Conservation (phyloP, 2,113 vertebrate genomes). For the Pungitius pungitius region DNA sequence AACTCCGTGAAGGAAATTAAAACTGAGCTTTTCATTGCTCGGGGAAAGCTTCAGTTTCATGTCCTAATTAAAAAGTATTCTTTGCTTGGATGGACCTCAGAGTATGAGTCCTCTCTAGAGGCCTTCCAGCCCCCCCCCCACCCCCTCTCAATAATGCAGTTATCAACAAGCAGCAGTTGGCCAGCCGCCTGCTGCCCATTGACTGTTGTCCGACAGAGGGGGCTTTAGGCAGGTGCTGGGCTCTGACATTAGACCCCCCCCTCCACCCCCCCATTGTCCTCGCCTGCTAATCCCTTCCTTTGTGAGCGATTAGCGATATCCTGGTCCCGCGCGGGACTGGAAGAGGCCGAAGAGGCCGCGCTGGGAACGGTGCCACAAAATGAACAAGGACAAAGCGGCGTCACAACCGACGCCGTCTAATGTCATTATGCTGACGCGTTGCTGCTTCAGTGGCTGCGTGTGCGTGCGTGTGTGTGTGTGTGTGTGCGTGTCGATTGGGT, state of each 20-base stretch:
- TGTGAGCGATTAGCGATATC: conserved; percentile 81
- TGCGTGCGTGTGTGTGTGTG: conserved; percentile 22
- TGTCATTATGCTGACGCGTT: conserved; percentile 77
- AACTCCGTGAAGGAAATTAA: background rate
- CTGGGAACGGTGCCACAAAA: conserved; percentile 47
- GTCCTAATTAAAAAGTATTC: conserved; percentile 11
- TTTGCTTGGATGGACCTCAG: background rate
- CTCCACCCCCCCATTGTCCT: conserved; percentile 63
- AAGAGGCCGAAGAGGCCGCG: conserved; percentile 38
- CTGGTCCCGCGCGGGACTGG: conserved; percentile 63
- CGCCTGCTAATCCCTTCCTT: conserved; percentile 76
- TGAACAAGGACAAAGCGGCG: conserved; percentile 78
- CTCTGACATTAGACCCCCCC: conserved; percentile 67
- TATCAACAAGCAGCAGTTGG: conserved; percentile 27
- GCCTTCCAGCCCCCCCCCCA: background rate
- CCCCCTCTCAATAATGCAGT: background rate
- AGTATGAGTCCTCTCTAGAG: background rate
- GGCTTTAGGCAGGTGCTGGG: conserved; percentile 74
- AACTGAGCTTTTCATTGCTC: background rate
- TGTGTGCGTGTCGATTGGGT: conserved; percentile 12
- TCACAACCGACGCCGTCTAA: conserved; percentile 78
- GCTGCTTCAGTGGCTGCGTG: conserved; percentile 43
- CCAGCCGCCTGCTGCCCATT: conserved; percentile 32
- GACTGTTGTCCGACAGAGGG: conserved; percentile 47
- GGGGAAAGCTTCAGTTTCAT: conserved; percentile 1